A percentile compares a stretch with the other conserved stretches of the same genome.
Evolutionary conservation across 2,888 invertebrate genomes (phyloP).

Genomic region (Lasioglossum lativentre): DNA sequence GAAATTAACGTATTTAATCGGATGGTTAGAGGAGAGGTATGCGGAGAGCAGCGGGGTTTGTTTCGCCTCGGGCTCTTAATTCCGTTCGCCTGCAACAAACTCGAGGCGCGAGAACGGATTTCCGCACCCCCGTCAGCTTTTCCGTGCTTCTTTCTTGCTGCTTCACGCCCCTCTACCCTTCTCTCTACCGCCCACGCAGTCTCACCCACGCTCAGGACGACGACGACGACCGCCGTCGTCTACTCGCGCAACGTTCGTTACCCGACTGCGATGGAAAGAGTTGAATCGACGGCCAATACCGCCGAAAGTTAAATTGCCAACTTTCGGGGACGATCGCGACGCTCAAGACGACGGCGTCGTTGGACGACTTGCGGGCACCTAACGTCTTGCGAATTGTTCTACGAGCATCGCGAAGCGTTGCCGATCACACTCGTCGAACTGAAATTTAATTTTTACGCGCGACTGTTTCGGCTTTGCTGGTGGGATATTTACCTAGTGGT

Average conservation of each 20-base stretch:
- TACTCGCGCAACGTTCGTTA: neutral
- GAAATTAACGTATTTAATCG: constrained; percentile 48
- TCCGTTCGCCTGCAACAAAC: constrained; percentile 22
- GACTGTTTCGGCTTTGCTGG: too few species aligned
- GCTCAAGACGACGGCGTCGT: neutral
- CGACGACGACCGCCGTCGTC: neutral
- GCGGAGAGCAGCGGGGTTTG: neutral
- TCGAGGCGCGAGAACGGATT: constrained; percentile 34
- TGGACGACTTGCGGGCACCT: neutral
- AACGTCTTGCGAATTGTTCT: neutral
- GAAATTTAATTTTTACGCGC: neutral
- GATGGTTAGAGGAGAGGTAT: neutral
- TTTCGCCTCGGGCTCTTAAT: constrained; percentile 20
- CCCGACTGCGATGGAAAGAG: constrained; percentile 13
- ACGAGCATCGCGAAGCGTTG: neutral
- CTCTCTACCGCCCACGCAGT: neutral
- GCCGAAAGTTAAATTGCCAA: constrained; percentile 58
- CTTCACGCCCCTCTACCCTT: neutral
- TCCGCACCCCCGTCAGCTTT: constrained; percentile 3
- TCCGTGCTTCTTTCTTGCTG: constrained; percentile 24
- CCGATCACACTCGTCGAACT: neutral
- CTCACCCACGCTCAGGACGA: neutral
- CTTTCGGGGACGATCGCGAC: constrained; percentile 16
- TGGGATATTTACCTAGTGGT: too few species aligned
- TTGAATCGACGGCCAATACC: constrained; percentile 44